phyloP scores from a whole-genome alignment of 2,797 vertebrate species.

The Sebastes kiyomatsui region DNA sequence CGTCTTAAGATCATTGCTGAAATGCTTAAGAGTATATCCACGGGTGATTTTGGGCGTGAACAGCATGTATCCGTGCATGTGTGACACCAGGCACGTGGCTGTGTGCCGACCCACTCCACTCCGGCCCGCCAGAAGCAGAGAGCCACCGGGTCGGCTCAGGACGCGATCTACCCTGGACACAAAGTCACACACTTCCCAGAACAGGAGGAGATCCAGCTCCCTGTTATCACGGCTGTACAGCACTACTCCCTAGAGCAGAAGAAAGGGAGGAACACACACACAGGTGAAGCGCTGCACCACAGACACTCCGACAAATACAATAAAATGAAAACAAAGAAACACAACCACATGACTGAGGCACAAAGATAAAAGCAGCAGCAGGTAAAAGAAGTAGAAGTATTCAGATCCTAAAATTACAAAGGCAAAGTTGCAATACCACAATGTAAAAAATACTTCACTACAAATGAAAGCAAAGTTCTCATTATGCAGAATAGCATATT shows the following conservation, averaged over 20 bases:
- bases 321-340: background rate
- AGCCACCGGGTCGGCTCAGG: constrained; percentile 92
- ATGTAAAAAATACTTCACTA: background rate
- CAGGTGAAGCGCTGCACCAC: constrained; percentile 12
- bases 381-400: background rate
- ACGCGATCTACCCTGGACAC: constrained; percentile 92
- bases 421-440: background rate
- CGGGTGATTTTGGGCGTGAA: constrained; percentile 93
- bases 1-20: constrained; percentile 93
- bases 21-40: constrained; percentile 91
- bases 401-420: background rate
- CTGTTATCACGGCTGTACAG: constrained; percentile 94
- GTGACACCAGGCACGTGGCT: constrained; percentile 89
- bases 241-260: constrained; percentile 85
- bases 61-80: constrained; percentile 92
- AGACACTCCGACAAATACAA: background rate
- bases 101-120: constrained; percentile 95
- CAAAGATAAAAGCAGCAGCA: background rate
- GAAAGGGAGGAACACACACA: background rate
- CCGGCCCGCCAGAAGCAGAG: constrained; percentile 91
- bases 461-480: background rate
- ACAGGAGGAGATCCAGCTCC: constrained; percentile 91
- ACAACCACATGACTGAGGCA: background rate
- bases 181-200: constrained; percentile 93
- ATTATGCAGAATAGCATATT: background rate